Conservation (phyloP, 2,888 invertebrate genomes). For the Dryobota labecula region DNA sequence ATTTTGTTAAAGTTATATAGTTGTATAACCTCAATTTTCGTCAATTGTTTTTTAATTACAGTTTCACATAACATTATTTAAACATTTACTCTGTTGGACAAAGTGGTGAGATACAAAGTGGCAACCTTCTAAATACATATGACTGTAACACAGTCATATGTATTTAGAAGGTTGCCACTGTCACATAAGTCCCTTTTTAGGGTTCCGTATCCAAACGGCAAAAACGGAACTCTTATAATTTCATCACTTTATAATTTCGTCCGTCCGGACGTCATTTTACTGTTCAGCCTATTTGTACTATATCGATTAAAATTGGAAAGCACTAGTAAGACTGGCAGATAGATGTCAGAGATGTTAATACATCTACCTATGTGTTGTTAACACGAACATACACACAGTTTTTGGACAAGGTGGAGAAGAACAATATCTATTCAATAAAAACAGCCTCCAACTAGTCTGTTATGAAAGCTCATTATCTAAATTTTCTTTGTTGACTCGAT, state of each 20-base stretch:
- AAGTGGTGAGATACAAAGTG: neutral
- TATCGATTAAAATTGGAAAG: neutral
- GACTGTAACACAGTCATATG: neutral
- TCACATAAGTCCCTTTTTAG: no score
- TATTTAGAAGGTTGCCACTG: no score
- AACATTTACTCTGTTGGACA: neutral
- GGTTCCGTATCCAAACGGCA: neutral
- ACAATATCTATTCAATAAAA: neutral
- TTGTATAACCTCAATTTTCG: neutral
- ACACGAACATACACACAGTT: neutral
- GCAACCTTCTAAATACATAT: neutral
- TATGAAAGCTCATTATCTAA: neutral
- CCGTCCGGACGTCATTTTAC: neutral
- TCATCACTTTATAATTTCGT: no score
- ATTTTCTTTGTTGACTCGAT: neutral
- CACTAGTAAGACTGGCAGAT: neutral
- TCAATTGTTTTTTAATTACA: neutral
- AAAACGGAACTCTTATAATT: slow-evolving; percentile 1
- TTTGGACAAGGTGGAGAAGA: neutral
- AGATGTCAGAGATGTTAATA: neutral
- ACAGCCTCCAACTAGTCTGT: neutral
- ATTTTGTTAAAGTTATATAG: neutral
- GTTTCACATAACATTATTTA: neutral
- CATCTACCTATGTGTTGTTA: neutral
- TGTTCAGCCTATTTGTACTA: neutral